Conservation (phyloP, 1,140 invertebrate genomes). For the Musca domestica region DNA sequence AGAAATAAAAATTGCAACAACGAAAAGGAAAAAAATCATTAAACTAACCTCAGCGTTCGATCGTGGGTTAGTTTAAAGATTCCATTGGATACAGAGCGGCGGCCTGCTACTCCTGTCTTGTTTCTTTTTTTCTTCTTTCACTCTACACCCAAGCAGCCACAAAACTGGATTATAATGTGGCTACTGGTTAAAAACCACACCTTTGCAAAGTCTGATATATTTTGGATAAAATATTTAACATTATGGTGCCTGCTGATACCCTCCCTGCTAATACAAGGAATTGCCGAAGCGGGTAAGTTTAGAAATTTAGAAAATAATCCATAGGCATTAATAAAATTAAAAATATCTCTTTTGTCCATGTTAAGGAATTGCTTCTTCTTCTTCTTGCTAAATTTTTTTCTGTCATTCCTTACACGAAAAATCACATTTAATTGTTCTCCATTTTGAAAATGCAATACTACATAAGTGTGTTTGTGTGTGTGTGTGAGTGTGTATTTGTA, state of each 20-base stretch:
- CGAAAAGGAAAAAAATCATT: not conserved
- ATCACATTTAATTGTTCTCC: slow-evolving; percentile 23
- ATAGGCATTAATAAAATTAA: not conserved
- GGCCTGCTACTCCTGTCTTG: too few species aligned
- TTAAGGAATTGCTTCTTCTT: not conserved
- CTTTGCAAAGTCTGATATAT: slow-evolving; percentile 29
- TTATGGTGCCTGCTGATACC: slow-evolving; percentile 10
- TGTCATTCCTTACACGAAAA: not conserved
- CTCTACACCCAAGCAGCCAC: slow-evolving; percentile 12
- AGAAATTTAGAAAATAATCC: not conserved
- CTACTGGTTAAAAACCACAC: slow-evolving; percentile 27
- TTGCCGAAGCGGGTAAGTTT: slow-evolving; percentile 14
- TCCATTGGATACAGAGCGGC: too few species aligned
- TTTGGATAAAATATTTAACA: slow-evolving; percentile 28
- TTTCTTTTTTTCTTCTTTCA: not conserved
- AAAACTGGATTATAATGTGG: slow-evolving; percentile 32
- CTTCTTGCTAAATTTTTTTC: not conserved
- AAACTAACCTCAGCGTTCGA: not conserved
- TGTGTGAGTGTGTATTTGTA: not conserved
- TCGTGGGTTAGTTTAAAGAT: too few species aligned
- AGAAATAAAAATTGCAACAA: not conserved
- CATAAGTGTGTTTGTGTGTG: not conserved
- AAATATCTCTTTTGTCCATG: not conserved
- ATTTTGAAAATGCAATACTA: slow-evolving; percentile 20
- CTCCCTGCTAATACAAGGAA: not conserved